phyloP scores from a whole-genome alignment of 2,113 vertebrate species.

The Candoia aspera region DNA sequence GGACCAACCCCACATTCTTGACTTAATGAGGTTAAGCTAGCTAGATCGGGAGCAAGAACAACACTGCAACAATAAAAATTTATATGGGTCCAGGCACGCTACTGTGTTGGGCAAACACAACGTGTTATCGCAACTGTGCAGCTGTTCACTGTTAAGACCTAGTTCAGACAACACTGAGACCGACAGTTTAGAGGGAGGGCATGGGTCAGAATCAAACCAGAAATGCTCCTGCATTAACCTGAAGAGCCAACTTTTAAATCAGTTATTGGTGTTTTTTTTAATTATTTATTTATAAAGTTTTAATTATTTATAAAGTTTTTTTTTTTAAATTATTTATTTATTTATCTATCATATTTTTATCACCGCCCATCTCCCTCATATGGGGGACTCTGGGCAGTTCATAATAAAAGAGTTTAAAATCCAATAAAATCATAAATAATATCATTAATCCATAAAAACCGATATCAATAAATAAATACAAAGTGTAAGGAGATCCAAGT shows the following conservation, averaged over 20 bases:
- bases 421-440: no score
- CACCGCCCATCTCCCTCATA: no score
- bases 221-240: neutral
- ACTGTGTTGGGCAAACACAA: neutral
- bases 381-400: no score
- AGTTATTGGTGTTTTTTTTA: neutral
- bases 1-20: conserved; percentile 12
- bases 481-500: no score
- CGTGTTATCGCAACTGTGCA: neutral
- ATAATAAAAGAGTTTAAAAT: no score
- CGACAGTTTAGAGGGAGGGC: neutral
- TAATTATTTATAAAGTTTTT: no score
- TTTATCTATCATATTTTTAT: no score
- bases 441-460: no score
- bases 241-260: neutral
- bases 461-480: no score
- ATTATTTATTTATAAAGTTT: no score
- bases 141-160: neutral
- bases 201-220: neutral
- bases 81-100: conserved; percentile 14
- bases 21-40: conserved; percentile 42
- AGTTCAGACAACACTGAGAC: neutral
- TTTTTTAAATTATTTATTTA: no score
- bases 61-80: neutral
- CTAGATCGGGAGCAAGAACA: conserved; percentile 2